Base-by-base conservation (phyloP, 2,797 vertebrate species). In the Mareca strepera region DNA sequence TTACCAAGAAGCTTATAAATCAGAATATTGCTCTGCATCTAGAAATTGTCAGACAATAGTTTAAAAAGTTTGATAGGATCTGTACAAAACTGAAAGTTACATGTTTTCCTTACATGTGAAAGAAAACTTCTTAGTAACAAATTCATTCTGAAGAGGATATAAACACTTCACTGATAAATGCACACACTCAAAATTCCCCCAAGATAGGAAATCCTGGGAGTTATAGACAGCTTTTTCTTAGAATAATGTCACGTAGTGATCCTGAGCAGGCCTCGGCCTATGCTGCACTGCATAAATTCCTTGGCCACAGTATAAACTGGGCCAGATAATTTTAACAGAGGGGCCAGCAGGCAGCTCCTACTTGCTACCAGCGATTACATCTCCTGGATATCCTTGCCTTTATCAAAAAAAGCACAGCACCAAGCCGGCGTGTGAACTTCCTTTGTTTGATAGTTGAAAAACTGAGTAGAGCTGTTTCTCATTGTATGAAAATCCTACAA, bases 331-430 rank as follows among this genome's bases (percentile, higher is more conserved):
- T 8, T 3, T 17, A 78, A 11, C 29, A 66, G 20, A 52, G 21
- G 22, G 39, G 37, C 13, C 31, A 12, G n/a, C 46, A 67, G 46
- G 41, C 43, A 85, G 66, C 23, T 88, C 43, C 37, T 33, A 46
- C 0, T 0, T 7, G 31, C 15, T 26, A 63, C 6, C 33, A 50
- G 16, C 1, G 3, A 29, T 16, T 7, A 25, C 87, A 56, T 21
- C 64, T 69, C 22, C 11, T 8, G 10, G 0, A 0, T 6, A 26
- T 39, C 66, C 56, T 31, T 60, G 33, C 39, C 59, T 35, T 35
- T n/a, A 55, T 3, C 43, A 22, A 80, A 83, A 46, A 46, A 15
- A 46, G 17, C 9, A 56, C 14, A 67, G 43, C 48, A 88, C 9
- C 31, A 35, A 59, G 18, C 2, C 48, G 29, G 80, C 22, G 81